Evolutionary conservation across 2,888 invertebrate species (phyloP), one percentile per base, ranked within the genome.

Genomic region (Callimorpha dominula): DNA sequence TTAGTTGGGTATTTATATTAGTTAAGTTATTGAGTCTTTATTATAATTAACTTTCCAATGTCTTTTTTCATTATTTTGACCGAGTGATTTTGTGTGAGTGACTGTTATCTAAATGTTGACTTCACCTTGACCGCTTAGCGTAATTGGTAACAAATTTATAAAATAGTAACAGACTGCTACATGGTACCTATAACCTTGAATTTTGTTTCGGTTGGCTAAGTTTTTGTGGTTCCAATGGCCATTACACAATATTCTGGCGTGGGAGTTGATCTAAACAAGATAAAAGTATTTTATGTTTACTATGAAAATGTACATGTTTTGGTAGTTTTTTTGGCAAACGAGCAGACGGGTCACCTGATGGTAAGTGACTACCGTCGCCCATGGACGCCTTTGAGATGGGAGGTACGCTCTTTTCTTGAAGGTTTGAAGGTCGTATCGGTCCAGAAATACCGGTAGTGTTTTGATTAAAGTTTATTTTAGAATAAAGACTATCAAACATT

Each of bases 151-250:
- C 20, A 20, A 60, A 31, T 60, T 14, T 20, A 31, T 60, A 50
- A 49, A 50, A 31, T 65, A 50, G 50, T 65, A 15, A 65, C 46
- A 65, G 49, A 65, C 17, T 65, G 4, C 57, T 83, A 81, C 77
- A 83, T 78, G 70, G 69, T 57, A 68, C 60, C 77, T 80, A 68
- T 75, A 81, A 71, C 83, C 83, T 84, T 84, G 83, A 9, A 54
- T 77, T 78, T 71, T 73, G 76, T 69, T 75, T 74, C 80, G 78
- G 42, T 76, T 78, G 78, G 73, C 20, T 54, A 68, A 42, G 68
- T 73, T 78, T 77, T 81, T 76, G 78, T 81, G 73, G 76, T 76
- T 83, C 75, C 78, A 78, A 66, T 83, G 69, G 64, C 78, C 67
- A 81, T 81, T 81, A 72, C 74, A 74, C 54, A 72, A 54, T 17